Conservation (phyloP, 1,140 invertebrate species). For the Daktulosphaira vitifoliae region DNA sequence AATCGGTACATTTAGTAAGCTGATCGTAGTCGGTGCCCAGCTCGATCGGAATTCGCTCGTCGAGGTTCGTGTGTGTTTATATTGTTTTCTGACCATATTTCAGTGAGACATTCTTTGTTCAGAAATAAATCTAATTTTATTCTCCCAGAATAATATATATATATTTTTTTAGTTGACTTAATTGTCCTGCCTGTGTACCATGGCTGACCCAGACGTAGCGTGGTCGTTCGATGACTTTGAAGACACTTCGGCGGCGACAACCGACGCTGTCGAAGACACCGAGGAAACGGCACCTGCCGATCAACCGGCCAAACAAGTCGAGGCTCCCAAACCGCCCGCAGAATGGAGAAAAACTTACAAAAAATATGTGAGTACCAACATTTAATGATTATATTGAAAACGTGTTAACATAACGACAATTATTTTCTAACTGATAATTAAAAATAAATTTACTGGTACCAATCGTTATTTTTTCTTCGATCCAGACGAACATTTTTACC, state of each 20-base stretch:
- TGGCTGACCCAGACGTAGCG: constrained; percentile 8
- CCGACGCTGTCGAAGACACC: constrained; percentile 39
- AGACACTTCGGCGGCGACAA: too few species aligned
- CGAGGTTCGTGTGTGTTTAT: not conserved
- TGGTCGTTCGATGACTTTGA: not conserved
- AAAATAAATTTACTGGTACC: too few species aligned
- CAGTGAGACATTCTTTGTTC: not conserved
- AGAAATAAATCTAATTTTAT: too few species aligned
- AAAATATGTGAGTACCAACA: constrained; percentile 26
- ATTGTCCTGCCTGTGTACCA: not conserved
- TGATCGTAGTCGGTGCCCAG: constrained; percentile 1
- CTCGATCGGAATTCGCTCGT: constrained; percentile 8
- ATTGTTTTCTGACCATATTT: not conserved
- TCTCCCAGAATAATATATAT: too few species aligned
- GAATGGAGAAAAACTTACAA: constrained; percentile 26
- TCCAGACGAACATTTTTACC: too few species aligned
- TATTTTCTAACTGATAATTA: too few species aligned
- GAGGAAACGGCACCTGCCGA: constrained; percentile 35
- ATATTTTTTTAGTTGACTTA: not conserved
- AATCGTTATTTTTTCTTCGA: too few species aligned
- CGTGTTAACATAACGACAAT: too few species aligned
- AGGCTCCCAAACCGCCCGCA: constrained; percentile 34
- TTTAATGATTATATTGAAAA: too few species aligned
- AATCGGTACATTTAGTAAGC: constrained; percentile 26
- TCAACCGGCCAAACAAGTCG: constrained; percentile 38